Conservation (phyloP, 2,113 vertebrate species). For the Parus major region DNA sequence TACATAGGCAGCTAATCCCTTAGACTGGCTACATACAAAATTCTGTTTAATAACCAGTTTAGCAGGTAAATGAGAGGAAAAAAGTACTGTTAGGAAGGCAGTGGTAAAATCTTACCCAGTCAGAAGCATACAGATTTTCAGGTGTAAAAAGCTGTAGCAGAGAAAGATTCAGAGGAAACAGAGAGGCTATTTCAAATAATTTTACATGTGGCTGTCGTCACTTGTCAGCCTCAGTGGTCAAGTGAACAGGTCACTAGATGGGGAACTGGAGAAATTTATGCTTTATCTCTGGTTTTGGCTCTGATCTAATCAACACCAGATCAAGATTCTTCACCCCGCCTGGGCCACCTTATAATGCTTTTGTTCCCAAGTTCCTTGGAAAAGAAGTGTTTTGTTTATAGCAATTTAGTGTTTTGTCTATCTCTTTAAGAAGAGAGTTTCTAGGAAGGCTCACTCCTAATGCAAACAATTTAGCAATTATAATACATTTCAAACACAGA, state of each 20-base stretch:
- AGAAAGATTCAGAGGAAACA: neutral
- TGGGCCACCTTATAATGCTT: neutral
- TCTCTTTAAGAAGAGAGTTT: neutral
- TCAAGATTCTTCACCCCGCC: neutral
- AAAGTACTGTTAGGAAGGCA: neutral
- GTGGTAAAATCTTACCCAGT: neutral
- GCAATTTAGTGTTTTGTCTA: neutral
- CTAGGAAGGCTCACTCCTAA: neutral
- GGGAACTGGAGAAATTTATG: neutral
- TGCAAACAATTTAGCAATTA: neutral
- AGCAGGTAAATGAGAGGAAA: neutral
- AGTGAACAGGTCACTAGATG: neutral
- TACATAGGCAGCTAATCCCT: neutral
- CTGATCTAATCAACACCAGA: neutral
- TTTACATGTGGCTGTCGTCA: neutral
- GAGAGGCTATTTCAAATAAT: neutral
- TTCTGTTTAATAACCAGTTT: neutral
- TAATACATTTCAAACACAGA: neutral
- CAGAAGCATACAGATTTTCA: neutral
- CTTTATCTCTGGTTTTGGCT: neutral
- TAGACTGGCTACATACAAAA: neutral
- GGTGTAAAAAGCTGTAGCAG: neutral
- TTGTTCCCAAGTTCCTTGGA: neutral
- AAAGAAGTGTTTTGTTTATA: neutral
- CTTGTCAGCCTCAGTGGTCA: neutral